Conservation (phyloP, 1,140 invertebrate genomes). For the Achroia grisella region DNA sequence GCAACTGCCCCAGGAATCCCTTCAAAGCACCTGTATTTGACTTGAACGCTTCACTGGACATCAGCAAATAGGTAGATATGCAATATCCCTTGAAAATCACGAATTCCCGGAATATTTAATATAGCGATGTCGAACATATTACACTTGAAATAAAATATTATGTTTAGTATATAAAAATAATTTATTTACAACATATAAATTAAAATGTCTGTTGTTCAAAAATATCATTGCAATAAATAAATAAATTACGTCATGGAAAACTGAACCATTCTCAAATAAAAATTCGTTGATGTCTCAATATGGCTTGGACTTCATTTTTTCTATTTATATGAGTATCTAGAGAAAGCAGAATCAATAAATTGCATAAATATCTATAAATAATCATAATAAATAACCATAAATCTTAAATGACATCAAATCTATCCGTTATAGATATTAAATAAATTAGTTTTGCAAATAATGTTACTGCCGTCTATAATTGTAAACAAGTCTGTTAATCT, state of each 20-base stretch:
- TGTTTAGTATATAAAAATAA: neutral
- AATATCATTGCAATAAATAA: no score
- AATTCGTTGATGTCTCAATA: constrained; percentile 12
- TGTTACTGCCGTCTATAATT: constrained; percentile 57
- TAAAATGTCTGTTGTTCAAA: neutral
- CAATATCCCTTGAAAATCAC: constrained; percentile 33
- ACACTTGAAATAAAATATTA: neutral
- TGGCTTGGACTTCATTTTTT: neutral
- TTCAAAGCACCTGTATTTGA: constrained; percentile 58
- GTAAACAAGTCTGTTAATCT: constrained; percentile 69
- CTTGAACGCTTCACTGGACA: constrained; percentile 42
- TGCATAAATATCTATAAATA: no score
- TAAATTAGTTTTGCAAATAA: no score
- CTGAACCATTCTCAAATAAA: constrained; percentile 11
- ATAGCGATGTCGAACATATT: neutral
- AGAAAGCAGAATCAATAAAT: constrained; percentile 14
- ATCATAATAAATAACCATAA: no score
- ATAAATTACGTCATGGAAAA: neutral
- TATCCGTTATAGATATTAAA: no score
- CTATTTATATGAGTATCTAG: constrained; percentile 22
- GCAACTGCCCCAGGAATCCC: constrained; percentile 43
- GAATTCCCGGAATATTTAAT: constrained; percentile 19
- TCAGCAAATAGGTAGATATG: constrained; percentile 51
- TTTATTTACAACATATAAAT: constrained; percentile 5
- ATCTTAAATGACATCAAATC: no score